Conservation (phyloP, 2,797 vertebrate genomes). For the Atherinosoma microstoma region DNA sequence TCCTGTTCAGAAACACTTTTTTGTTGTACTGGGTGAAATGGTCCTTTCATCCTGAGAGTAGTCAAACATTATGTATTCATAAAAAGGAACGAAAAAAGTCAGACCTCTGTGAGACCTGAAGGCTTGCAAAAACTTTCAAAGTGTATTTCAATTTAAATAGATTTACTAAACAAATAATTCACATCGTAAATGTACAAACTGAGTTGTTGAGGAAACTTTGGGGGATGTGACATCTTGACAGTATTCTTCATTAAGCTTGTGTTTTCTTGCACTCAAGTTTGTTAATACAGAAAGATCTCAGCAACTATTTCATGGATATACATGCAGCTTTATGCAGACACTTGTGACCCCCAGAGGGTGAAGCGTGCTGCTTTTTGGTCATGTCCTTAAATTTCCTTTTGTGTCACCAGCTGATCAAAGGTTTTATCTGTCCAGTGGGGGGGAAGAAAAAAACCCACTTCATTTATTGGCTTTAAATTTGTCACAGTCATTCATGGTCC, state of each 20-base stretch:
- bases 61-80: no score
- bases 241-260: no score
- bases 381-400: not conserved
- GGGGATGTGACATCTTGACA: not conserved
- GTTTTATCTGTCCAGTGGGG: not conserved
- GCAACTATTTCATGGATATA: no score
- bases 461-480: not conserved
- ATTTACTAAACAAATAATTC: constrained; percentile 23
- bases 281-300: no score
- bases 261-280: no score
- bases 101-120: no score
- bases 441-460: not conserved
- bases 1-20: no score
- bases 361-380: not conserved
- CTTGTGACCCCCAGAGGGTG: not conserved
- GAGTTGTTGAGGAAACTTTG: not conserved
- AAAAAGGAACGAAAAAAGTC: no score
- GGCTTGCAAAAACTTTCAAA: not conserved
- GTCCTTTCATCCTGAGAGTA: no score
- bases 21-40: no score
- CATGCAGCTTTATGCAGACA: no score
- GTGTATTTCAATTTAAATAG: constrained; percentile 21
- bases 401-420: not conserved
- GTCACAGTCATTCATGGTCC: not conserved
- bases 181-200: constrained; percentile 5